These are phyloP conservation scores for Chiloscyllium plagiosum DNA, from an alignment of 2,113 vertebrate genomes.

Conservation along the genomic window DNA sequence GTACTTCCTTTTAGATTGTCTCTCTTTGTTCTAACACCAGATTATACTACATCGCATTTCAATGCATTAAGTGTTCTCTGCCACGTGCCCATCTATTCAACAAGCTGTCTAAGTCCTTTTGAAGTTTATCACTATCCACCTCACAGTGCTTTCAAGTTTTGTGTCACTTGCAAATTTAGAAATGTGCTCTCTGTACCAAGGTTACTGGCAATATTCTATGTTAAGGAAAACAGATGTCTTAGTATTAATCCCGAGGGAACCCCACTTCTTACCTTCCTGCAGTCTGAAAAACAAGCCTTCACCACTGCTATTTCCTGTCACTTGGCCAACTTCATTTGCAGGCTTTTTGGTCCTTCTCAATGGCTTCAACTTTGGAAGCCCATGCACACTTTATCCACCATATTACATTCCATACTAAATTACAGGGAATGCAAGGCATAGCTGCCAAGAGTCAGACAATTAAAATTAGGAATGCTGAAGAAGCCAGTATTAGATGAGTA, in stretches of 20 bases:
- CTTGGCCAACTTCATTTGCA: background rate
- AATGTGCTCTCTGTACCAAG: no score
- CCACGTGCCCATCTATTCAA: no score
- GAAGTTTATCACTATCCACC: no score
- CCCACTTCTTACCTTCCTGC: background rate
- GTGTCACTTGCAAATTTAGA: no score
- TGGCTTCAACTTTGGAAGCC: background rate
- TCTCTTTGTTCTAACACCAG: no score
- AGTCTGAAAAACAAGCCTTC: background rate
- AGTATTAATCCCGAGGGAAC: background rate
- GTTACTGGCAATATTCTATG: no score
- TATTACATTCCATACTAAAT: background rate
- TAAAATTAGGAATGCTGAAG: background rate
- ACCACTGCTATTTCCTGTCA: background rate
- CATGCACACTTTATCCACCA: background rate
- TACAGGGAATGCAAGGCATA: background rate
- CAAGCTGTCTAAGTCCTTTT: no score
- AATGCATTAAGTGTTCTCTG: no score
- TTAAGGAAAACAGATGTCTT: no score
- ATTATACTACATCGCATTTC: no score
- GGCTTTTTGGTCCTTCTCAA: background rate
- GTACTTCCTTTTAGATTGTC: no score
- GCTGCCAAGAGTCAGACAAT: background rate
- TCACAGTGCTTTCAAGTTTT: no score
- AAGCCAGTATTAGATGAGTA: background rate